These are phyloP conservation scores for Microdon myrmicae DNA, from an alignment of 2,888 invertebrate species.

Conservation along the genomic window DNA sequence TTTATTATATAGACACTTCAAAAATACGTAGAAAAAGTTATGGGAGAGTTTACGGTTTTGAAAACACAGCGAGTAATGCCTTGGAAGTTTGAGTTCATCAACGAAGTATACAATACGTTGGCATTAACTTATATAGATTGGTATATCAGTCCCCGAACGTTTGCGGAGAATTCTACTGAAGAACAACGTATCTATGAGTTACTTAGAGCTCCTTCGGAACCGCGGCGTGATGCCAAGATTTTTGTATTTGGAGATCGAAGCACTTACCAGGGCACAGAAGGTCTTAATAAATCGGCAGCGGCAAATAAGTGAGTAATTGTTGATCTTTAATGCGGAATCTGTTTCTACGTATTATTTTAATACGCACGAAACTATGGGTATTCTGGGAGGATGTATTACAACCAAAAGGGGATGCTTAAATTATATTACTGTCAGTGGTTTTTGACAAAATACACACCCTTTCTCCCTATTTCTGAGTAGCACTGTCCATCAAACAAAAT, in stretches of 20 bases:
- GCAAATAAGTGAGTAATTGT: constrained; percentile 24
- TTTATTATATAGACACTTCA: constrained; percentile 56
- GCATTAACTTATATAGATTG: constrained; percentile 61
- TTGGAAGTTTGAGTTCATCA: constrained; percentile 64
- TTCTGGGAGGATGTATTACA: no score
- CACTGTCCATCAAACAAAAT: no score
- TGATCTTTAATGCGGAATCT: constrained; percentile 57
- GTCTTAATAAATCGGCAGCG: constrained; percentile 1
- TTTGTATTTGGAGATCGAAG: constrained; percentile 61
- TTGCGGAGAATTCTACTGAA: constrained; percentile 1
- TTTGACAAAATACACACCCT: no score
- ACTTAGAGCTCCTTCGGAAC: constrained; percentile 54
- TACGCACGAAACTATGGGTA: not conserved
- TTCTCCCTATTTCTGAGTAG: not conserved
- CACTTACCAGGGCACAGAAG: constrained; percentile 50
- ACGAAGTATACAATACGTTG: constrained; percentile 63
- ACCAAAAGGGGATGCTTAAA: no score
- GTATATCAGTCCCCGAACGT: constrained; percentile 49
- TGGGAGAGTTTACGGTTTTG: constrained; percentile 61
- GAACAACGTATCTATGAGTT: constrained; percentile 48
- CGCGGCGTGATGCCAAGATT: constrained; percentile 54
- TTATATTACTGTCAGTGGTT: no score
- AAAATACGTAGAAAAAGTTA: constrained; percentile 59
- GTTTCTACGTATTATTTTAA: constrained; percentile 45
- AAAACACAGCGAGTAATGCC: constrained; percentile 64